Conservation (phyloP, 2,797 vertebrate genomes). For the Clarias platycephalus region DNA sequence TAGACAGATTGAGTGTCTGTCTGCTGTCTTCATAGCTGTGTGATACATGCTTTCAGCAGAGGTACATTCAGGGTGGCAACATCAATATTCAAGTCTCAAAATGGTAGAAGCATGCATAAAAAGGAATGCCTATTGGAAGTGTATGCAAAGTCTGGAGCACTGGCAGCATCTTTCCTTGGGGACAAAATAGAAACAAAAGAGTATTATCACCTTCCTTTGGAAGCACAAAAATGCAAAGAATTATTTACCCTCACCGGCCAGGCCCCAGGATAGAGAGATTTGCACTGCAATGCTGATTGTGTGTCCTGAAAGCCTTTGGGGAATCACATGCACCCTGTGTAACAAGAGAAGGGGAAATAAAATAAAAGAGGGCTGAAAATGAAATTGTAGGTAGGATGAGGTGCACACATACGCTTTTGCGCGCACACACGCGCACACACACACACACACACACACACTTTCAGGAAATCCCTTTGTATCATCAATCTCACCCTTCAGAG, state of each 20-base stretch:
- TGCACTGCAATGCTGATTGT: constrained; percentile 36
- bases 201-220: constrained; percentile 74
- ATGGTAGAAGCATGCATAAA: neutral
- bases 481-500: constrained; percentile 78
- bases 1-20: neutral
- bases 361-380: constrained; percentile 62
- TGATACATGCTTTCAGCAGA: constrained; percentile 4
- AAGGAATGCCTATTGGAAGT: neutral
- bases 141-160: constrained; percentile 37
- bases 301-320: constrained; percentile 60
- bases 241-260: constrained; percentile 66
- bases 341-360: constrained; percentile 65
- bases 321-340: constrained; percentile 56
- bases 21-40: neutral
- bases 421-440: constrained; percentile 16
- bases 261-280: constrained; percentile 59
- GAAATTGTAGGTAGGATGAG: constrained; percentile 56
- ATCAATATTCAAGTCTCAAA: constrained; percentile 15
- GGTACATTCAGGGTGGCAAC: constrained; percentile 2
- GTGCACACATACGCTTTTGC: neutral
- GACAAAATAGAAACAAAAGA: constrained; percentile 63
- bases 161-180: constrained; percentile 57
- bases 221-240: constrained; percentile 68
- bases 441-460: constrained; percentile 18
- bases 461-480: constrained; percentile 63